phyloP scores from a whole-genome alignment of 2,888 invertebrate genomes.

The Agrochola litura region DNA sequence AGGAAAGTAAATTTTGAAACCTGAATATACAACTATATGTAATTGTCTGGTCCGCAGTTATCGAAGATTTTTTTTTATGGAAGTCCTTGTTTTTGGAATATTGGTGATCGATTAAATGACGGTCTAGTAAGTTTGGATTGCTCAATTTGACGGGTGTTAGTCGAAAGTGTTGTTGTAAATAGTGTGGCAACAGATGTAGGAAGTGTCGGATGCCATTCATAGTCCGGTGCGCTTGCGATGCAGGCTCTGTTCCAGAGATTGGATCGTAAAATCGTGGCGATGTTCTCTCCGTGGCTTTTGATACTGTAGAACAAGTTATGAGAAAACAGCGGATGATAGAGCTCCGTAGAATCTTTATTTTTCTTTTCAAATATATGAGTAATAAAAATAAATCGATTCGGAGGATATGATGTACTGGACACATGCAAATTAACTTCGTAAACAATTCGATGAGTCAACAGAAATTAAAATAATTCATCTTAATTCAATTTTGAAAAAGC shows the following conservation, averaged over 20 bases:
- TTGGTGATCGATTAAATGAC: constrained; percentile 26
- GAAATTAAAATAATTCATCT: constrained; percentile 4
- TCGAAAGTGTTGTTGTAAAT: constrained; percentile 51
- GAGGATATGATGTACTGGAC: not conserved
- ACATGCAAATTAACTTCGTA: not conserved
- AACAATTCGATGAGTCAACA: constrained; percentile 11
- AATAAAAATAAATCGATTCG: not conserved
- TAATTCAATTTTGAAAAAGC: not conserved
- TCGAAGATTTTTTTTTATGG: constrained; percentile 5
- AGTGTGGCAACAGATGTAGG: constrained; percentile 64
- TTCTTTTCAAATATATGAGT: not conserved
- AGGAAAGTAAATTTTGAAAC: constrained; percentile 71
- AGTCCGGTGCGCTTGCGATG: constrained; percentile 66
- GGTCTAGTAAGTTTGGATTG: constrained; percentile 21
- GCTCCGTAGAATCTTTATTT: not conserved
- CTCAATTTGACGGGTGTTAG: constrained; percentile 49
- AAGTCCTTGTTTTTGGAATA: not conserved
- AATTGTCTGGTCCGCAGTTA: constrained; percentile 38
- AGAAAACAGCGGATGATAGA: constrained; percentile 35
- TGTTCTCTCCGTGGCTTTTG: constrained; percentile 55
- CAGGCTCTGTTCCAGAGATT: constrained; percentile 67
- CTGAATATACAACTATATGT: constrained; percentile 67
- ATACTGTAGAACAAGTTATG: constrained; percentile 26
- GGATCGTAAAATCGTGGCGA: constrained; percentile 73
- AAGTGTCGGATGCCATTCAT: constrained; percentile 70